Evolutionary conservation across 2,113 vertebrate species (phyloP).

Genomic region (Bos taurus): DNA sequence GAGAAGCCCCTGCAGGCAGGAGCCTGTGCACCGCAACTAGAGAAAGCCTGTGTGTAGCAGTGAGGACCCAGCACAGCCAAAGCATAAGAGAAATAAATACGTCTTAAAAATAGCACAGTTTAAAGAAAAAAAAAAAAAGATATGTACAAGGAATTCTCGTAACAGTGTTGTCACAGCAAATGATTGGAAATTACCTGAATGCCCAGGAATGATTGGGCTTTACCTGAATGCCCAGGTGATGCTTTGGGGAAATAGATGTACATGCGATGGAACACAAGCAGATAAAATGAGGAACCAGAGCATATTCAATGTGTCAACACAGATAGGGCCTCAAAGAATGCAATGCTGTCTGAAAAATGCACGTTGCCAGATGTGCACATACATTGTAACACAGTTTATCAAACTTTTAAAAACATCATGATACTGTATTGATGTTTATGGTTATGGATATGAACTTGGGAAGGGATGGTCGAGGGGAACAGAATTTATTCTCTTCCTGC

Average conservation of each 20-base stretch:
- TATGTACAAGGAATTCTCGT: rapidly evolving
- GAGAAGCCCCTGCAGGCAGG: background rate
- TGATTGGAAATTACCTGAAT: background rate
- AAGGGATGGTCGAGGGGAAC: too few species aligned
- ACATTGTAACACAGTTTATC: background rate
- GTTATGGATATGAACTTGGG: background rate
- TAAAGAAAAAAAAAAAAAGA: background rate
- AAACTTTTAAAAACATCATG: background rate
- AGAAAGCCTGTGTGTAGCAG: background rate
- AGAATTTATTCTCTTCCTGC: background rate
- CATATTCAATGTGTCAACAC: background rate
- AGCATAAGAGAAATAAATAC: background rate
- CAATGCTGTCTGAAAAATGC: background rate
- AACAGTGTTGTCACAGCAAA: background rate
- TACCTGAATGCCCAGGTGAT: background rate
- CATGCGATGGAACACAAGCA: background rate
- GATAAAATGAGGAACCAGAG: background rate
- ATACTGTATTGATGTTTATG: background rate
- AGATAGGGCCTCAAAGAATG: background rate
- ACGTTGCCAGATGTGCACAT: background rate
- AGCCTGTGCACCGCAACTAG: background rate
- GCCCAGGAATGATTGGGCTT: too few species aligned
- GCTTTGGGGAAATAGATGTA: background rate
- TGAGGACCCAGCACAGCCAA: background rate
- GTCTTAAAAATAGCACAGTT: background rate